phyloP scores from a whole-genome alignment of 1,140 invertebrate genomes.

The Philotrypesis tridentata region DNA sequence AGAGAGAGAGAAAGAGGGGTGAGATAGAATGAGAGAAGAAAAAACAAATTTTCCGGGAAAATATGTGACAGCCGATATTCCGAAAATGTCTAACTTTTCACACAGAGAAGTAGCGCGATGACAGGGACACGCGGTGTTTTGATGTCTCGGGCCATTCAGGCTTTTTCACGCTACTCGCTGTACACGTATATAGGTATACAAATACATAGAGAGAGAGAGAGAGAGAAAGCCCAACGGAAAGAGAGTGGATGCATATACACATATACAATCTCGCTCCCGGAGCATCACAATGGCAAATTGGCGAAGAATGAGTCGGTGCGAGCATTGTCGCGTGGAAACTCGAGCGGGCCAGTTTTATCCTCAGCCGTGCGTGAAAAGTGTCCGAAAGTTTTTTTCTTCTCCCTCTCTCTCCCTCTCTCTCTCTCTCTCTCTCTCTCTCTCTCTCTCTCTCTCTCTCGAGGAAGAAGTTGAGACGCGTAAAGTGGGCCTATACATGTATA shows the following conservation, averaged over 20 bases:
- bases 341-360: slow-evolving; percentile 35
- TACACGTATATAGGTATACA: too few species aligned
- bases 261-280: neutral
- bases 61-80: neutral
- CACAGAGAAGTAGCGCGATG: neutral
- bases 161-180: slow-evolving; percentile 40
- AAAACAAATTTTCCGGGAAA: neutral
- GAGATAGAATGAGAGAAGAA: too few species aligned
- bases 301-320: slow-evolving; percentile 28
- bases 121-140: slow-evolving; percentile 37
- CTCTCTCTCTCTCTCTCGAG: neutral
- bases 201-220: too few species aligned
- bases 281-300: slow-evolving; percentile 44
- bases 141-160: slow-evolving; percentile 23
- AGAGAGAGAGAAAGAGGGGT: too few species aligned
- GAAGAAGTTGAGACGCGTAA: slow-evolving; percentile 37
- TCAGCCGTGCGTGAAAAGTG: slow-evolving; percentile 18
- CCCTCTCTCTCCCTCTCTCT: neutral
- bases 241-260: neutral
- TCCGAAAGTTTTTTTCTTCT: slow-evolving; percentile 2
- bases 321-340: slow-evolving; percentile 21
- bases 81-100: too few species aligned
- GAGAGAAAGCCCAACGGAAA: too few species aligned
- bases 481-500: slow-evolving; percentile 33
- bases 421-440: neutral